Evolutionary conservation across 1,140 invertebrate species (phyloP).

Genomic region (Drosophila mauritiana): DNA sequence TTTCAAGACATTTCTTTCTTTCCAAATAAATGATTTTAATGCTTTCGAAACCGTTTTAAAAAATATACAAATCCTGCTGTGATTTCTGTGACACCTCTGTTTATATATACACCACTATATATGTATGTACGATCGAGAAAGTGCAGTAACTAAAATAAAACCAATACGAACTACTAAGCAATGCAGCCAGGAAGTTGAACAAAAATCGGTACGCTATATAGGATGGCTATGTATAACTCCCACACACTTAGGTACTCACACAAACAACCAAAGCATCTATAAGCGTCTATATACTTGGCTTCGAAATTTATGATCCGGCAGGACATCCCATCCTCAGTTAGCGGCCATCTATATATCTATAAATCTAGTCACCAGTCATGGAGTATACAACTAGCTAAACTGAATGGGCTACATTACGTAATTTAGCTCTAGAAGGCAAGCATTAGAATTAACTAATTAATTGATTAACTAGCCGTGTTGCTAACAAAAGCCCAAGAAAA

Average conservation of each 20-base stretch:
- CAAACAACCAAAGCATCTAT: conserved; percentile 1
- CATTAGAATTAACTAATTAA: conserved; percentile 35
- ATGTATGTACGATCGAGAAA: background rate
- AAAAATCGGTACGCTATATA: conserved; percentile 11
- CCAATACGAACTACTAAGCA: conserved; percentile 27
- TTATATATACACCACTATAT: conserved; percentile 25
- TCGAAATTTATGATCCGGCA: background rate
- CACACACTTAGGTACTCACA: conserved; percentile 5
- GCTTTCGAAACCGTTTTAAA: background rate
- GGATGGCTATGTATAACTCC: conserved; percentile 17
- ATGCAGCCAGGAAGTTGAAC: conserved; percentile 60
- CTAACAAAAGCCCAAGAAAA: conserved; percentile 14
- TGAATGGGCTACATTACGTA: conserved; percentile 39
- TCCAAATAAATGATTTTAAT: background rate
- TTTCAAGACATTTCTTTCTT: background rate
- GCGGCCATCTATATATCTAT: conserved; percentile 17
- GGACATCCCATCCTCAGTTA: conserved; percentile 5
- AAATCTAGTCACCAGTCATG: conserved; percentile 26
- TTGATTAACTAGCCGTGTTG: conserved; percentile 29
- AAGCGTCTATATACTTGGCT: conserved; percentile 29
- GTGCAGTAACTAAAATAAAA: conserved; percentile 17
- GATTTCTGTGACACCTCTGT: background rate
- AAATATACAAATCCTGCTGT: background rate
- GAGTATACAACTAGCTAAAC: conserved; percentile 50
- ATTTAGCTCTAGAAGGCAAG: conserved; percentile 40